Base-by-base conservation (phyloP, 2,888 invertebrate species). In the Eurois occulta region DNA sequence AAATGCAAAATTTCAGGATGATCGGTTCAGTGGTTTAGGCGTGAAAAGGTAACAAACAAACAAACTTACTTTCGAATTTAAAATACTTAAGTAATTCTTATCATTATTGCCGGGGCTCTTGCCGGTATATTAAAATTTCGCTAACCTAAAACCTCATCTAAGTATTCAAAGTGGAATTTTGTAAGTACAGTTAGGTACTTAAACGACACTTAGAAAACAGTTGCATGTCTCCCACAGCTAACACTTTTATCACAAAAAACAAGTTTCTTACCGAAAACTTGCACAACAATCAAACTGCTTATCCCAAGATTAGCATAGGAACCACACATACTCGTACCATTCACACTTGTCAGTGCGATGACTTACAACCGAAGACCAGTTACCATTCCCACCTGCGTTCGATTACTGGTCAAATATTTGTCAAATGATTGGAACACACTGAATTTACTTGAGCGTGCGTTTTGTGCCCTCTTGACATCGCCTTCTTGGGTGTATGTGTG, bases 341-440 rank as follows among this genome's bases (percentile, higher is more conserved):
- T 78, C 60, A 77, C 85, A 86, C 83, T 84, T 55, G 65, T 64
- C 55, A 75, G 86, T 65, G 38, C 86, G 70, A 82, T 75, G 74
- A 68, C 84, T 75, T 75, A 76, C 73, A 72, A 35, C 46, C 48
- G 43, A 43, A 73, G 81, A 84, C 85, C 78, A 81, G 81, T 76
- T 66, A 79, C 72, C 24, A 72, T 83, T 78, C 77, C 80, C 84
- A 78, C 78, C 81, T 83, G 81, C 62, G 86, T 87, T 89, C 85
- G 77, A 90, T 90, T 84, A 88, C 89, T 86, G 71, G 77, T 41
- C 81, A 88, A 90, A 90, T 86, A 87, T 89, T 90, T 83, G 81
- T 76, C 78, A 86, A 85, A 87, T 86, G 82, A 88, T 86, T 83
- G 81, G 85, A 83, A 82, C 84, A 86, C 78, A 86, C 78, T 72